Evolutionary conservation across 2,113 vertebrate genomes (phyloP).

Genomic region (Pelecanus crispus): DNA sequence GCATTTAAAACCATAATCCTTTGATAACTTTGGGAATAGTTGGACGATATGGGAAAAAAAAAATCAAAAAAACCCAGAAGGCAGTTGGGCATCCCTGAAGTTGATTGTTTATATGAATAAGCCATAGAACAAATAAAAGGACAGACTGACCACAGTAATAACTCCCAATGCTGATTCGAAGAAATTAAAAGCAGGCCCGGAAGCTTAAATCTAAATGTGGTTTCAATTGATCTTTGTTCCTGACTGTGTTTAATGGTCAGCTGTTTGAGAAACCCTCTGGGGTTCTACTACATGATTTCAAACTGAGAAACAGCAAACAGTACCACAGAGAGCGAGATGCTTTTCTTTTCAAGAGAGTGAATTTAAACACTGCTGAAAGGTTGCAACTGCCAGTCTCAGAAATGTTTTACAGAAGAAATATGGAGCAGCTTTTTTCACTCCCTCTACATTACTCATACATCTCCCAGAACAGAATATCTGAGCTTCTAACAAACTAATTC

Average conservation of each 20-base stretch:
- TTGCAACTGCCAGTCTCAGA: background rate
- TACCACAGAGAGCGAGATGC: background rate
- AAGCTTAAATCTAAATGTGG: constrained; percentile 48
- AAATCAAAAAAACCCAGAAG: background rate
- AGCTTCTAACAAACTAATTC: background rate
- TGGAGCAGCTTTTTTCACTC: background rate
- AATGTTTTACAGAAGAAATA: background rate
- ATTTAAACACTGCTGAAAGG: background rate
- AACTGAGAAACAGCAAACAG: background rate
- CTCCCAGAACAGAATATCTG: background rate
- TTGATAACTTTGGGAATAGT: background rate
- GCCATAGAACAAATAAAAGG: background rate
- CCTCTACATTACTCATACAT: background rate
- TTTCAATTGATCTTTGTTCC: constrained; percentile 49
- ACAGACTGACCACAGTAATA: background rate
- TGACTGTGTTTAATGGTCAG: constrained; percentile 6
- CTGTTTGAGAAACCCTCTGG: constrained; percentile 13
- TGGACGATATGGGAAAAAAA: background rate
- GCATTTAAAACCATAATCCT: constrained; percentile 9
- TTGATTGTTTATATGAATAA: background rate
- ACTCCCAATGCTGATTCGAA: background rate
- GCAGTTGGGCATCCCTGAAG: background rate
- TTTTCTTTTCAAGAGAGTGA: background rate
- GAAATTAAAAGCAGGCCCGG: constrained; percentile 44
- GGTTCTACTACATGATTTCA: background rate